Evolutionary conservation across 2,797 vertebrate species (phyloP).

Genomic region (Megalops cyprinoides): DNA sequence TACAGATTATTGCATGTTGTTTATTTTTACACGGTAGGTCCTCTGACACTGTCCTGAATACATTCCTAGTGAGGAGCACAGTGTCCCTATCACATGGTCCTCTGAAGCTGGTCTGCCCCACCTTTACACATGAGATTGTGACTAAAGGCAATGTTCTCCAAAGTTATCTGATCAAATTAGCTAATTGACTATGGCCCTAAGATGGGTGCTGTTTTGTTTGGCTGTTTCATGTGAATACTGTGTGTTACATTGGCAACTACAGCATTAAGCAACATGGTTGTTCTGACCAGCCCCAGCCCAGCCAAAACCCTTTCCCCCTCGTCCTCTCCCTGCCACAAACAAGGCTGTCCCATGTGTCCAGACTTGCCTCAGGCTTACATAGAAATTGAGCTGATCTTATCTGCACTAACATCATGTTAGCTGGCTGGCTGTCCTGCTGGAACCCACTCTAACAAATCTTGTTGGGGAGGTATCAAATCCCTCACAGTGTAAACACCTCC

Average conservation of each 20-base stretch:
- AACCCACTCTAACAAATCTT: neutral
- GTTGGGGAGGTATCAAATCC: constrained; percentile 8
- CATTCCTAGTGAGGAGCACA: neutral
- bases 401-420: constrained; percentile 4
- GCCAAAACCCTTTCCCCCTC: neutral
- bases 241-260: neutral
- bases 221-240: neutral
- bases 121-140: too few relatives aligned
- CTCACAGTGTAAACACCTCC: neutral
- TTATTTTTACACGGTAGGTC: neutral
- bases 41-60: neutral
- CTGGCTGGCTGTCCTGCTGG: neutral
- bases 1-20: neutral
- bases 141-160: too few relatives aligned
- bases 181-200: neutral
- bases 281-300: neutral
- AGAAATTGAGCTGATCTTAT: neutral
- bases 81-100: neutral
- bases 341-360: constrained; percentile 12
- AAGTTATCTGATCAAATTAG: too few relatives aligned
- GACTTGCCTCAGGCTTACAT: constrained; percentile 15
- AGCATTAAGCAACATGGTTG: neutral
- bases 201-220: too few relatives aligned
- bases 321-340: neutral
- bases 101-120: neutral